Evolutionary conservation across 2,888 invertebrate species (phyloP), one percentile per base, ranked within the genome.

Genomic region (Melieria crassipennis): DNA sequence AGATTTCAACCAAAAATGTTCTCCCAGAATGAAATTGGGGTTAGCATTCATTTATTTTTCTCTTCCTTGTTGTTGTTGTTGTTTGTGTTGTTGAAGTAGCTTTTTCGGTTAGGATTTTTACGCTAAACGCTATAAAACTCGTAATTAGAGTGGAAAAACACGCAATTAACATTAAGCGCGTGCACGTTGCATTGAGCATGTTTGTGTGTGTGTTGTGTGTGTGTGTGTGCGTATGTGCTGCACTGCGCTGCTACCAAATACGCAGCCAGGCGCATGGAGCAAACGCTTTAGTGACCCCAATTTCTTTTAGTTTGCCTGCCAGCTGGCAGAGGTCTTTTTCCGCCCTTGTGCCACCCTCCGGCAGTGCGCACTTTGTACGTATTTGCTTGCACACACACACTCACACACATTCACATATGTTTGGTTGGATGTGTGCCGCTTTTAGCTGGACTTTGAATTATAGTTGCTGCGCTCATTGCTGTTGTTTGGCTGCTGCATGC

Each of bases 61-160:
- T 52, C 16, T 16, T 52, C 9, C n/a, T n/a, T n/a, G 16, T 16
- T 16, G 9, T 10, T 48, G 11, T 48, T 48, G 50, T 11, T 50
- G 50, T 52, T 52, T 4, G 52, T 7, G 9, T 30, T 30, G 30
- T 30, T 30, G n/a, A 52, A 11, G 52, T 52, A 52, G n/a, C 11
- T 7, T 52, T 50, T 50, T 52, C 10, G 6, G 52, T 11, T 52
- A 9, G n/a, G 1, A n/a, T 52, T 52, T 52, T 13, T 52, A 52
- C 52, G 11, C 13, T 58, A 10, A 16, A 58, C 10, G 61, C 45
- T 61, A 43, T 61, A 48, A 47, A 63, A 63, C 48, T 63, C 11
- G 63, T 63, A 63, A 63, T 63, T 63, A 63, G 63, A 63, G 63
- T 63, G 63, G 63, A 63, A 63, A 63, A 63, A 63, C 63, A 63